Evolutionary conservation across 1,140 invertebrate species (phyloP), one percentile per base, ranked within the genome.

Genomic region (Orius insidiosus): DNA sequence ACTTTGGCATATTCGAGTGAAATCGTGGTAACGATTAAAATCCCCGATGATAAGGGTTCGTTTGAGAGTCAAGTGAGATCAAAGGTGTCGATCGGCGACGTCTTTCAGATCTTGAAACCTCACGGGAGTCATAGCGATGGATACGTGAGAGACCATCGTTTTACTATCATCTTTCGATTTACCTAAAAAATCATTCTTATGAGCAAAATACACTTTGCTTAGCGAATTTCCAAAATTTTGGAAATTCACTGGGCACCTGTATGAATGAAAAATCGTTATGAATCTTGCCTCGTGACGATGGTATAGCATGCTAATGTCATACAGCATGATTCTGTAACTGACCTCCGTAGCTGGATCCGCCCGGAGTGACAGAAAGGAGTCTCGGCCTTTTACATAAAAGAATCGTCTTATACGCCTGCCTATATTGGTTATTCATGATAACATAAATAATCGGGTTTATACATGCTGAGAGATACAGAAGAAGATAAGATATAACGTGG

Each of bases 131-230:
- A 75, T 68, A 45, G 71, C 74, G 53, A 76, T 69, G 24, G 74
- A 76, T 37, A 78, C 74, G 51, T 75, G 75, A 53, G 74, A 76
- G 55, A 78, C 75, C 67, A 77, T 72, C 51, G 78, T 81, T 62
- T 75, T 76, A 60, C 76, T 80, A 64, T 71, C 74, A 66, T 80
- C 77, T 71, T 78, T 80, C 63, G 76, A 80, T 69, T 78, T 77
- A 69, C 80, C 77, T 80, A 71, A 63, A 74, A 75, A 62, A 19
- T 40, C 19, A 40, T 3, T 13, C 19, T 9, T 9, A 40, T 15
- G 13, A n/a, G n/a, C n/a, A n/a, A n/a, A n/a, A n/a, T n/a, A n/a
- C n/a, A n/a, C n/a, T n/a, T n/a, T n/a, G n/a, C n/a, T n/a, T n/a
- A 15, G 19, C 19, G 15, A n/a, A 15, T 40, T 15, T 40, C 38